Percentiles rank a stretch among this genome's conserved stretches.
Evolutionary conservation across 2,888 invertebrate species (phyloP).

Genomic region (Cheilosia scutellata): DNA sequence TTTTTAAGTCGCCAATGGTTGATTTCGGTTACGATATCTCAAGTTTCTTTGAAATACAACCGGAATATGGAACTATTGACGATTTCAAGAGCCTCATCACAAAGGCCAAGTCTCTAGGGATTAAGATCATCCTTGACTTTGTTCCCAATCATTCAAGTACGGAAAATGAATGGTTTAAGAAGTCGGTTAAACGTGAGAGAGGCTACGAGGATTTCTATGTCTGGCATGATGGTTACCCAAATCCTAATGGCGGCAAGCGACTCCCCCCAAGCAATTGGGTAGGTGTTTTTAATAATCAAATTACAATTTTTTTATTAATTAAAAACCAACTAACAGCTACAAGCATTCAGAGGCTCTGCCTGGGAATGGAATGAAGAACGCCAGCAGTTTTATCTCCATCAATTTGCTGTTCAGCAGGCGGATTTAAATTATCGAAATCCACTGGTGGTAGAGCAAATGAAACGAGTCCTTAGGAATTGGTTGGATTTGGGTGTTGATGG

Average conservation of each 20-base stretch:
- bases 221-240: constrained; percentile 84
- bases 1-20: constrained; percentile 87
- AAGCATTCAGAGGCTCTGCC: constrained; percentile 86
- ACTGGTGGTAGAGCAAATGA: constrained; percentile 87
- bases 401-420: constrained; percentile 86
- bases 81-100: constrained; percentile 85
- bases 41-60: constrained; percentile 86
- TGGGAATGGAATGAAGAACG: constrained; percentile 87
- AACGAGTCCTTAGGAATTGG: constrained; percentile 89
- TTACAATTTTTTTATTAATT: constrained; percentile 80
- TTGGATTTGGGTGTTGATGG: constrained; percentile 90
- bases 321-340: constrained; percentile 61
- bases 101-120: constrained; percentile 82
- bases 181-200: constrained; percentile 85
- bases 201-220: constrained; percentile 89
- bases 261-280: constrained; percentile 85
- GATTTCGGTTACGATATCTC: constrained; percentile 89
- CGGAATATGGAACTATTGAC: constrained; percentile 86
- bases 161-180: constrained; percentile 87
- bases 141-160: constrained; percentile 86
- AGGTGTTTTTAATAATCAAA: constrained; percentile 15
- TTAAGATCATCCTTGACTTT: constrained; percentile 87
- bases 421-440: constrained; percentile 90
- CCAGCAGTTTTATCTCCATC: constrained; percentile 87
- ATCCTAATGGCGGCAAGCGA: constrained; percentile 74